These are phyloP conservation scores for Masticophis lateralis DNA, from an alignment of 2,797 vertebrate species.

Conservation along the genomic window DNA sequence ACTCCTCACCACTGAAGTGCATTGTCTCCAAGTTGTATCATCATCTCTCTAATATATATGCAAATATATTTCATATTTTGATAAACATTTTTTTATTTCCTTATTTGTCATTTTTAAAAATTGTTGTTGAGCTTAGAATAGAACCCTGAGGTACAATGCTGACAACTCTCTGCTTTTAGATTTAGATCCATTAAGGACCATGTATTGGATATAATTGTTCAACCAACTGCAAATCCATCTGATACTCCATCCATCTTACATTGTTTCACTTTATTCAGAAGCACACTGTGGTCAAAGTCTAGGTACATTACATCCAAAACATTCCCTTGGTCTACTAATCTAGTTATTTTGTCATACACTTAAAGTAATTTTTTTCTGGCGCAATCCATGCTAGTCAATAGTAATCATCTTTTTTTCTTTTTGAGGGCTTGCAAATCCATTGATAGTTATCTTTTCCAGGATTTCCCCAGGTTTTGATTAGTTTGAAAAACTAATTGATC, in stretches of 20 bases:
- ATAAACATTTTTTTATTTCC: neutral
- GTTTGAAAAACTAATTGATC: neutral
- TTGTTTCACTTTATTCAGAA: neutral
- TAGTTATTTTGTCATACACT: neutral
- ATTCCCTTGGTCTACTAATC: neutral
- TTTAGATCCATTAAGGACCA: neutral
- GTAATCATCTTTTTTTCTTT: neutral
- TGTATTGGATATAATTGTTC: neutral
- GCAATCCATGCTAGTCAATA: neutral
- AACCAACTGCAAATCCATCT: neutral
- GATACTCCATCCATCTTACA: neutral
- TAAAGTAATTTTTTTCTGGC: neutral
- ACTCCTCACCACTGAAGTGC: neutral
- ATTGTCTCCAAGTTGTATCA: neutral
- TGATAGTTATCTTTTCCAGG: neutral
- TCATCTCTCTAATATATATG: neutral
- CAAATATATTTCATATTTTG: neutral
- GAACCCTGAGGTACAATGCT: neutral
- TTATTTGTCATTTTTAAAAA: neutral
- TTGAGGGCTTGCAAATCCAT: neutral
- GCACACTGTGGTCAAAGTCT: neutral
- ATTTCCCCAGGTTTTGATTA: neutral
- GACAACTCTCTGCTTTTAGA: neutral
- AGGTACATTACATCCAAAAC: neutral
- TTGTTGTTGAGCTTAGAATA: neutral